Evolutionary conservation across 2,113 vertebrate species (phyloP), one percentile per base, ranked within the genome.

Genomic region (Misgurnus anguillicaudatus): DNA sequence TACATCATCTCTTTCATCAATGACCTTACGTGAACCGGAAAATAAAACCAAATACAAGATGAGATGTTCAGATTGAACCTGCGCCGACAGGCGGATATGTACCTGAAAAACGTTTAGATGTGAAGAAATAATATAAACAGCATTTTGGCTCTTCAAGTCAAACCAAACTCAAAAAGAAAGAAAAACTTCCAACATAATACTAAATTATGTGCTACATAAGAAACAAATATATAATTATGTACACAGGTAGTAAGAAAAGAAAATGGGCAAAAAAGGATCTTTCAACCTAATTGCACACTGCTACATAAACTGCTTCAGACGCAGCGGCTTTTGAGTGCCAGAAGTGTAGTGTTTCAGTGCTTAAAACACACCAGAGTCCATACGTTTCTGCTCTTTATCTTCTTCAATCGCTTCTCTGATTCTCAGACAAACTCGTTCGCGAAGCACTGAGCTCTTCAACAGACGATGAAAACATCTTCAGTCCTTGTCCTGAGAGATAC

Each of bases 301-400:
- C 97, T 99, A 99, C 96, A 98, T 98, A 86, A 88, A 92, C 94
- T 91, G 96, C 96, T 98, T 94, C 91, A 94, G 95, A 96, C 94
- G 95, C 95, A 95, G 94, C 89, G 94, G 93, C 93, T 92, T 95
- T 92, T 5, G 93, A 95, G 91, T 94, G 97, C 95, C 97, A 94
- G 86, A 91, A 92, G 89, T 91, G 94, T 96, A 95, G 95, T 97
- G 95, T 97, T 83, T 98, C 96, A 98, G 95, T 98, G 96, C 96
- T 95, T 95, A 89, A 92, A 55, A 55, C 53, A 57, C 53, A 57
- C 53, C 7, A 17, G 90, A 93, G 92, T 85, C 91, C 90, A 95
- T 95, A 95, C 93, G 94, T 94, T 91, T 93, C 91, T 88, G 41
- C 75, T 80, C 65, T 67, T 62, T 31, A 41, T 21, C 74, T 53